phyloP scores from a whole-genome alignment of 1,140 invertebrate species.

The Drosophila sulfurigaster region DNA sequence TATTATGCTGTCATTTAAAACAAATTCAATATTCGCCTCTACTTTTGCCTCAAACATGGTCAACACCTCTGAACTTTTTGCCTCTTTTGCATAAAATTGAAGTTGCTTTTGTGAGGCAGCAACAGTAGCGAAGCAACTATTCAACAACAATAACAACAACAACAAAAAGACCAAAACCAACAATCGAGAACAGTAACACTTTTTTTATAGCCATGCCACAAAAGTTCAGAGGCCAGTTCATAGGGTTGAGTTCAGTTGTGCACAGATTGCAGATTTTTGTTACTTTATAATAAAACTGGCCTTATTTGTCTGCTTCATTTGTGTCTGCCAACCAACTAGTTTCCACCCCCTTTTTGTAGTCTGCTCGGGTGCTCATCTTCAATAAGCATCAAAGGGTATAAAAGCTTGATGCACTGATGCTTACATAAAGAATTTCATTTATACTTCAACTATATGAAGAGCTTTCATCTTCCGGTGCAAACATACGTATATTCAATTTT shows the following conservation, averaged over 20 bases:
- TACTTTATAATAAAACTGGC: constrained; percentile 78
- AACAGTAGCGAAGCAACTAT: constrained; percentile 19
- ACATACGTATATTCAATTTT: too few relatives aligned
- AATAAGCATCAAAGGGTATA: too few relatives aligned
- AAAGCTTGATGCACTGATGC: too few relatives aligned
- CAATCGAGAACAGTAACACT: constrained; percentile 24
- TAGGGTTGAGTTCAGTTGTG: constrained; percentile 21
- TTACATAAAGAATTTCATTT: too few relatives aligned
- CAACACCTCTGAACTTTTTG: constrained; percentile 78
- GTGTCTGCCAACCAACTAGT: constrained; percentile 7
- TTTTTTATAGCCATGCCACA: constrained; percentile 44
- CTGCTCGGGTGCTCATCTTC: not conserved
- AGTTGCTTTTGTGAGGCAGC: constrained; percentile 24
- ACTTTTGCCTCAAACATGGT: constrained; percentile 64
- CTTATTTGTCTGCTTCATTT: constrained; percentile 64
- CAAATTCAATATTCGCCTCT: constrained; percentile 76
- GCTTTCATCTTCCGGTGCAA: too few relatives aligned
- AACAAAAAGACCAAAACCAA: constrained; percentile 23
- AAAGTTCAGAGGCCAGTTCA: constrained; percentile 50
- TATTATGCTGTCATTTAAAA: constrained; percentile 79
- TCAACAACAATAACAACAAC: constrained; percentile 30
- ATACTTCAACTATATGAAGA: too few relatives aligned
- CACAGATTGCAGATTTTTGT: constrained; percentile 72
- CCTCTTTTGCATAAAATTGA: constrained; percentile 66
- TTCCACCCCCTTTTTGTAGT: constrained; percentile 18